These are phyloP conservation scores for Amorpha juglandis DNA, from an alignment of 2,888 invertebrate species.

Conservation along the genomic window DNA sequence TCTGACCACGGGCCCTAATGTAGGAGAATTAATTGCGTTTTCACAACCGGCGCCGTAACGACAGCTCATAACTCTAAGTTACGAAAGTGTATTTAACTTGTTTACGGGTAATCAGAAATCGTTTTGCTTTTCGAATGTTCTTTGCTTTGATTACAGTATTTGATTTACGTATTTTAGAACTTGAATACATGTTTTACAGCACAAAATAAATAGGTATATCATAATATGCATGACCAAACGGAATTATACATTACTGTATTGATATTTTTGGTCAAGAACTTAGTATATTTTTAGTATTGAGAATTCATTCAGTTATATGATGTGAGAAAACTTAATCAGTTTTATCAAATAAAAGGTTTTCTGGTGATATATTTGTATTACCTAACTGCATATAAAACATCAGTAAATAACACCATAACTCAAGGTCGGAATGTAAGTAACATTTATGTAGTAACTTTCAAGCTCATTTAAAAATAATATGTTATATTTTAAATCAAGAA, in stretches of 20 bases:
- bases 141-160: constrained; percentile 14
- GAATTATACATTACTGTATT: too few species aligned
- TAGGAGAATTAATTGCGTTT: constrained; percentile 19
- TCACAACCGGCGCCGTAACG: constrained; percentile 16
- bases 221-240: too few species aligned
- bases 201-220: too few species aligned
- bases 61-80: constrained; percentile 13
- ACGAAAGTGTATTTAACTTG: constrained; percentile 12
- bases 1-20: constrained; percentile 23
- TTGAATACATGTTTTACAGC: too few species aligned
- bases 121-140: constrained; percentile 17
- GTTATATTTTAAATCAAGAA: too few species aligned
- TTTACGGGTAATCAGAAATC: constrained; percentile 18
- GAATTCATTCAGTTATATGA: too few species aligned
- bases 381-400: background rate
- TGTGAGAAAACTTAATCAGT: too few species aligned
- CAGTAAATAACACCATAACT: constrained; percentile 3
- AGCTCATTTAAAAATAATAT: background rate
- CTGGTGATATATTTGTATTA: too few species aligned
- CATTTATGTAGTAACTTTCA: background rate
- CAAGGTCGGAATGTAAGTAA: constrained; percentile 9
- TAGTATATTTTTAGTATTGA: too few species aligned
- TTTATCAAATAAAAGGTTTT: too few species aligned
- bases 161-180: background rate
- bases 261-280: too few species aligned